phyloP scores from a whole-genome alignment of 30 jellyfish, hydroid and myxozoan genomes.

The Pelagia noctiluca region DNA sequence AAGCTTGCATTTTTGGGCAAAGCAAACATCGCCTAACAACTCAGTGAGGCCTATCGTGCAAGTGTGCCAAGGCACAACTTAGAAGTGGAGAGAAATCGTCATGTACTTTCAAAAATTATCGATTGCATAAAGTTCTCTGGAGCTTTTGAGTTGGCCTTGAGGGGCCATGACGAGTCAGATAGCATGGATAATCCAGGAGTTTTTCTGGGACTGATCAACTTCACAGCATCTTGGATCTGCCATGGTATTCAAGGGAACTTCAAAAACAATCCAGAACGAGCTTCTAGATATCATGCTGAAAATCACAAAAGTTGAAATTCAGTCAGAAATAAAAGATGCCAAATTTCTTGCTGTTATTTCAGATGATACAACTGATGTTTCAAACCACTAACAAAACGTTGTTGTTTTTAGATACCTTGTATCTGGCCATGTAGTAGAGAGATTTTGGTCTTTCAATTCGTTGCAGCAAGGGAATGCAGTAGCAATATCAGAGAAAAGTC shows the following conservation, averaged over 20 bases:
- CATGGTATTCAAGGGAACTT: no score
- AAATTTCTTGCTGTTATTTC: constrained; percentile 28
- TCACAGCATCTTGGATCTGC: no score
- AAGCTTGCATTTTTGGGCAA: constrained; percentile 59
- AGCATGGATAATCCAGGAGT: constrained; percentile 16
- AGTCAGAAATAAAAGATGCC: constrained; percentile 15
- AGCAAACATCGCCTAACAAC: constrained; percentile 23
- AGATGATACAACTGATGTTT: constrained; percentile 49
- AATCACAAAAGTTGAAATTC: neutral
- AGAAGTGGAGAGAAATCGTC: constrained; percentile 53
- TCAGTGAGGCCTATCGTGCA: constrained; percentile 50
- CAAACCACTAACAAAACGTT: constrained; percentile 31
- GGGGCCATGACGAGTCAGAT: constrained; percentile 52
- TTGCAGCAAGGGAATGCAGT: constrained; percentile 53
- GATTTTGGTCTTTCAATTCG: constrained; percentile 32
- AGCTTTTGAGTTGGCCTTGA: constrained; percentile 31
- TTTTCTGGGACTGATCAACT: constrained; percentile 43
- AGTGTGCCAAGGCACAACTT: constrained; percentile 13
- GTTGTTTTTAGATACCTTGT: constrained; percentile 50
- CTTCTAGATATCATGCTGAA: constrained; percentile 42
- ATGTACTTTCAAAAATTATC: no score
- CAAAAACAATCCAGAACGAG: no score
- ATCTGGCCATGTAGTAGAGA: constrained; percentile 37
- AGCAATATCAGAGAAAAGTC: constrained; percentile 16
- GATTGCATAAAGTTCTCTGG: no score